Evolutionary conservation across 1,140 invertebrate species (phyloP), one percentile per base, ranked within the genome.

Genomic region (Schlechtendalia chinensis): DNA sequence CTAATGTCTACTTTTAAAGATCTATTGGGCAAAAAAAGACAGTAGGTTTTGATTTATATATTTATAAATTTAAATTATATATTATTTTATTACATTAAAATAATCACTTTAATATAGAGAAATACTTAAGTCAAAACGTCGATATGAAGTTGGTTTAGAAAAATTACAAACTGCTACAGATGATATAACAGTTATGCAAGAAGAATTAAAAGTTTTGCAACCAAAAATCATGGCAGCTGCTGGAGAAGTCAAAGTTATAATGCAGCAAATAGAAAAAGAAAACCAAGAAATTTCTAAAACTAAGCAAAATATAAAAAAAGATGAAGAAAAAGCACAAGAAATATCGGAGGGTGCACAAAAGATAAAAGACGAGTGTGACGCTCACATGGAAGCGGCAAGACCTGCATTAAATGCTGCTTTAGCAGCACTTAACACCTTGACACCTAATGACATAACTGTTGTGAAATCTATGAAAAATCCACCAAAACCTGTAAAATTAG

Each of bases 401-500:
- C 97, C 97, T 0, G 94, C 96, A 81, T 87, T 99, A 72, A 93
- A 96, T 84, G 88, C 91, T n/a, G 97, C 98, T 19, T 87, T 97
- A 82, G 89, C 90, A 1, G 96, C 97, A 5, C 87, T 99, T 1
- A 93, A 98, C 83, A 97, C 96, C 0, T 88, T 99, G 5, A 98
- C 96, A 56, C 91, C 92, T 6, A 89, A 91, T 22, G 97, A 99
- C 86, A 97, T 99, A 72, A 94, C 95, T 45, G 90, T 97, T 61
- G 94, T 99, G 6, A 98, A 97, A 88, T 93, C 96, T 1, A 98
- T 99, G 96, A 98, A 98, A 87, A 96, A 93, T 88, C 98, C 98
- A 3, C 97, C 97, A 0, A 91, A 92, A 84, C 94, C 93, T 81
- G 94, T 99, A 8, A 94, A 93, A 84, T 88, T 99, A 77, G 95